Percentiles rank a stretch among this genome's conserved stretches.
Evolutionary conservation across 2,888 invertebrate species (phyloP).

Genomic region (Maniola hyperantus): DNA sequence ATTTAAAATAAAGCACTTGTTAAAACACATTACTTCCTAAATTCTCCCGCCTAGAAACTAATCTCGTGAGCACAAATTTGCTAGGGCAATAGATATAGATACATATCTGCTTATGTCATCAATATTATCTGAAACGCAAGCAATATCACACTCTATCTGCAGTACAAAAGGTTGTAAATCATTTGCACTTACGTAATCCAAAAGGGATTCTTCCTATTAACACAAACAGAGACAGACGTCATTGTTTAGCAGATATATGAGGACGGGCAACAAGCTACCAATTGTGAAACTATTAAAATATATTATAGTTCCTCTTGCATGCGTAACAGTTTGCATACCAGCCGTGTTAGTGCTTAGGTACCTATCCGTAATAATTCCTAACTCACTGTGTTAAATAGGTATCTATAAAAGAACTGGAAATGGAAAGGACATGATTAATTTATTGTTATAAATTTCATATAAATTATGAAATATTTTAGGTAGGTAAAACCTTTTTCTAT

Average conservation of each 20-base stretch:
- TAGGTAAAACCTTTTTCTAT: too few species aligned
- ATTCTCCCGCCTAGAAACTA: neutral
- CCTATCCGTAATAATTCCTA: constrained; percentile 7
- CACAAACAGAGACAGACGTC: constrained; percentile 23
- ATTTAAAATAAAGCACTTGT: too few species aligned
- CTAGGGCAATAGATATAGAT: neutral
- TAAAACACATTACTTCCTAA: neutral
- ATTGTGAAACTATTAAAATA: constrained; percentile 28
- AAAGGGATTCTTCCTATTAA: constrained; percentile 12
- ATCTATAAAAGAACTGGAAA: neutral
- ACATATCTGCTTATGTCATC: neutral
- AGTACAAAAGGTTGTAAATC: constrained; percentile 4
- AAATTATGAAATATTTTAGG: neutral
- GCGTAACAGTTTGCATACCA: constrained; percentile 13
- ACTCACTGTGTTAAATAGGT: neutral
- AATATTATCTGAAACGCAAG: neutral
- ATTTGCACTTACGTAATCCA: constrained; percentile 1
- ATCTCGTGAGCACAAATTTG: neutral
- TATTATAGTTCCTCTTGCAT: constrained; percentile 23
- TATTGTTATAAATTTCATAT: neutral
- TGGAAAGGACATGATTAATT: neutral
- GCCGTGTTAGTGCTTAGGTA: constrained; percentile 12
- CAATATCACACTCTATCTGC: neutral
- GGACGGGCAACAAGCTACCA: constrained; percentile 23
- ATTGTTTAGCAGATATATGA: constrained; percentile 31